A percentile compares a stretch with the other conserved stretches of the same genome.
These are phyloP conservation scores for Pagrus major DNA, from an alignment of 2,113 vertebrate species.

Conservation along the genomic window DNA sequence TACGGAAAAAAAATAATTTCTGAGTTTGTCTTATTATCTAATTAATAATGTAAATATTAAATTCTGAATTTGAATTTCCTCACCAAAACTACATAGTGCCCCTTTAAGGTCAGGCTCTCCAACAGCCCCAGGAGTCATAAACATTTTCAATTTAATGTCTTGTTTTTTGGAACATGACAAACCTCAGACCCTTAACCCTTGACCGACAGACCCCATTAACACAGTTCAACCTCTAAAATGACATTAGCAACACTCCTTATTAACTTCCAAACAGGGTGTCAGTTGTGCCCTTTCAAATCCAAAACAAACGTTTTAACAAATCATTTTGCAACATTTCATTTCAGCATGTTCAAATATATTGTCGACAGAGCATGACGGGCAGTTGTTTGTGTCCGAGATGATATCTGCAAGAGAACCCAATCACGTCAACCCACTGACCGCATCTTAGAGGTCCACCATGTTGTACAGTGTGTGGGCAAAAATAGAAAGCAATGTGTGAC, in stretches of 20 bases:
- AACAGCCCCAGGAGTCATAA: background rate
- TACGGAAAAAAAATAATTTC: too few relatives aligned
- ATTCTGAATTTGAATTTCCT: too few relatives aligned
- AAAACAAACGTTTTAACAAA: background rate
- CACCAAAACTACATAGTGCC: too few relatives aligned
- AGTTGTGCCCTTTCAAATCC: background rate
- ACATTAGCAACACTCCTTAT: background rate
- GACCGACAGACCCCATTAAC: background rate
- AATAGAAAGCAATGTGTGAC: background rate
- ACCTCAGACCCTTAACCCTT: slow-evolving; percentile 8
- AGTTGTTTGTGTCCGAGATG: background rate
- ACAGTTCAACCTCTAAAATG: background rate
- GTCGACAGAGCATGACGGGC: background rate
- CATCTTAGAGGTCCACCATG: background rate
- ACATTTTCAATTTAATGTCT: background rate
- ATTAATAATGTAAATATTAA: too few relatives aligned
- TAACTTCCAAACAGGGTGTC: background rate
- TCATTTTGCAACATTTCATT: too few relatives aligned
- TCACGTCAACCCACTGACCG: background rate
- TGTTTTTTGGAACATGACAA: slow-evolving; percentile 1
- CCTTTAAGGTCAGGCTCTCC: background rate
- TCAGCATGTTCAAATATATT: background rate
- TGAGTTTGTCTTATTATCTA: too few relatives aligned
- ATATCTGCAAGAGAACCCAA: background rate
- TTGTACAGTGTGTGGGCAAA: background rate